Evolutionary conservation across 1,140 invertebrate species (phyloP).

Genomic region (Aphidius gifuensis): DNA sequence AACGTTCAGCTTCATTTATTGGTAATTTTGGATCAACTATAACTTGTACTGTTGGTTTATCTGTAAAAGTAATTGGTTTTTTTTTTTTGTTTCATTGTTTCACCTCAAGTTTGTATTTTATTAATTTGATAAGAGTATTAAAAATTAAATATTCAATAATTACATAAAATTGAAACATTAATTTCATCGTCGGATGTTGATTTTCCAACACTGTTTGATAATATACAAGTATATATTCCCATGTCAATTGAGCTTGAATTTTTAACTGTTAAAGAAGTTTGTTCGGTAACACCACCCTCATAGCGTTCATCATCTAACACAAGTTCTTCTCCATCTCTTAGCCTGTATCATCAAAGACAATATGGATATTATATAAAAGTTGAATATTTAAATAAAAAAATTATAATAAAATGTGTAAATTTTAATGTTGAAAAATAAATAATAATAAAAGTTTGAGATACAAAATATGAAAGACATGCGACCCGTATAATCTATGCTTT

Average conservation of each 20-base stretch:
- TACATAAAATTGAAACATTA: slow-evolving; percentile 76
- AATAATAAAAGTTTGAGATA: no score
- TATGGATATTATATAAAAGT: slow-evolving; percentile 8
- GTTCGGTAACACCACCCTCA: slow-evolving; percentile 69
- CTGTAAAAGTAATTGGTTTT: slow-evolving; percentile 51
- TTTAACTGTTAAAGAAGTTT: slow-evolving; percentile 72
- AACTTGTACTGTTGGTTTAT: slow-evolving; percentile 73
- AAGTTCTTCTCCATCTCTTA: slow-evolving; percentile 67
- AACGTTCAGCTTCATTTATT: slow-evolving; percentile 74
- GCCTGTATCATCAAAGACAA: slow-evolving; percentile 58
- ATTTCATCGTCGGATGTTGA: slow-evolving; percentile 68
- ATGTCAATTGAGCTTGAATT: slow-evolving; percentile 73
- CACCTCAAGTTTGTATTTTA: background rate
- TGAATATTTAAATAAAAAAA: background rate
- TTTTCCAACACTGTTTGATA: slow-evolving; percentile 73
- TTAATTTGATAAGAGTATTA: slow-evolving; percentile 3
- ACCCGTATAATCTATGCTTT: no score
- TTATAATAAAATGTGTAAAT: no score
- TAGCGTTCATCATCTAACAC: slow-evolving; percentile 67
- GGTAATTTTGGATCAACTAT: slow-evolving; percentile 71
- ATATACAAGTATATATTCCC: slow-evolving; percentile 75
- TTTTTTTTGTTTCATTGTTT: slow-evolving; percentile 10
- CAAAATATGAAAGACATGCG: no score
- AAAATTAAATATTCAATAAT: slow-evolving; percentile 47
- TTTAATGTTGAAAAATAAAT: no score